These are phyloP conservation scores for Arothron firmamentum DNA, from an alignment of 2,113 vertebrate species.

Conservation along the genomic window DNA sequence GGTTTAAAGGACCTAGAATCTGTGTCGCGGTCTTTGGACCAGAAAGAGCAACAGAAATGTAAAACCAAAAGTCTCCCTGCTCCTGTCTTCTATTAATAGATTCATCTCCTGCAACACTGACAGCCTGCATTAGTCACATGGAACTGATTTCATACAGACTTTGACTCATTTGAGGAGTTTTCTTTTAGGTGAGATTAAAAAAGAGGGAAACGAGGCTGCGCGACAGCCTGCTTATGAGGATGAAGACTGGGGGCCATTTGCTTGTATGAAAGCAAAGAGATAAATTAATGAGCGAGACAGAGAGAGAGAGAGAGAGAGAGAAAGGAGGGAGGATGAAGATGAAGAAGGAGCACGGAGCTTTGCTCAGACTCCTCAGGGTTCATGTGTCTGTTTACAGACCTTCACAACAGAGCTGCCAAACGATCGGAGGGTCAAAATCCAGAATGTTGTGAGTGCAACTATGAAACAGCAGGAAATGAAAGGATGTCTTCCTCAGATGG, in stretches of 20 bases:
- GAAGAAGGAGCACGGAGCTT: slow-evolving; percentile 1
- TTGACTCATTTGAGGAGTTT: slow-evolving; percentile 19
- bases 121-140: slow-evolving; percentile 31
- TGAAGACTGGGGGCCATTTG: slow-evolving; percentile 5
- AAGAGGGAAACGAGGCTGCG: no score
- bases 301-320: neutral
- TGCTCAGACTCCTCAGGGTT: neutral
- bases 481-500: no score
- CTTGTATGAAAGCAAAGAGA: slow-evolving; percentile 19
- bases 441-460: no score
- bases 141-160: slow-evolving; percentile 29
- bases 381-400: neutral
- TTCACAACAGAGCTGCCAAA: no score
- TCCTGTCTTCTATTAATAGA: slow-evolving; percentile 21
- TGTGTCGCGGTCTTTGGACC: neutral
- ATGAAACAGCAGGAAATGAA: no score
- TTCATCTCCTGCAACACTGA: slow-evolving; percentile 37
- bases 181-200: no score
- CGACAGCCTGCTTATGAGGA: no score
- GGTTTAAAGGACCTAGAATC: neutral
- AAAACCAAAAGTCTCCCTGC: neutral
- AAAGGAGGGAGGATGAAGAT: no score
- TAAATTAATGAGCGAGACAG: slow-evolving; percentile 14
- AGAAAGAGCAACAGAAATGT: neutral
- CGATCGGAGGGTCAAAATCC: no score